Conservation (phyloP, 2,888 invertebrate species). For the Apamea epomidion region DNA sequence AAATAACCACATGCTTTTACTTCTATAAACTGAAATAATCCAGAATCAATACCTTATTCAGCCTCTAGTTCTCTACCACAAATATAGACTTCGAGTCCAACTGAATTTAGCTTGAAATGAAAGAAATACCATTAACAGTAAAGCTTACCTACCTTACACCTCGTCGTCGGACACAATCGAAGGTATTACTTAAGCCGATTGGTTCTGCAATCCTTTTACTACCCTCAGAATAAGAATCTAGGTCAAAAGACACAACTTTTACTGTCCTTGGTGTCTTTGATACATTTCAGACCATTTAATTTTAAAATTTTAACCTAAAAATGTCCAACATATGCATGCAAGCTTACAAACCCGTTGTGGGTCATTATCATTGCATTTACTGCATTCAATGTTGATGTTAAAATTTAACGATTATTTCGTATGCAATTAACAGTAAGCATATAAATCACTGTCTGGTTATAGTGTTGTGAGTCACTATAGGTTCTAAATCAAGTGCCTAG, state of each 20-base stretch:
- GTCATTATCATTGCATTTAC: constrained; percentile 63
- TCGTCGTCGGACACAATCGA: constrained; percentile 4
- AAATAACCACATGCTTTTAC: background rate
- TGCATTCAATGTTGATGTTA: constrained; percentile 41
- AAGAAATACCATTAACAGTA: constrained; percentile 46
- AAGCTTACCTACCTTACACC: constrained; percentile 9
- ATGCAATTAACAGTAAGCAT: constrained; percentile 31
- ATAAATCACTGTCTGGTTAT: constrained; percentile 29
- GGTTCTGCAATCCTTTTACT: constrained; percentile 66
- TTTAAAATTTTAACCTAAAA: constrained; percentile 55
- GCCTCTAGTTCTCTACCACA: background rate
- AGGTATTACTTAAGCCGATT: constrained; percentile 51
- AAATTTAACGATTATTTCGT: constrained; percentile 38
- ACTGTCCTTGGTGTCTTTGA: constrained; percentile 75
- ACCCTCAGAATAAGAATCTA: constrained; percentile 67
- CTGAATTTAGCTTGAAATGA: constrained; percentile 12
- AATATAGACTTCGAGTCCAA: constrained; percentile 8
- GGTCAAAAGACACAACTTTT: constrained; percentile 79
- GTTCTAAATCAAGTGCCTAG: constrained; percentile 21
- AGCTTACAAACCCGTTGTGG: constrained; percentile 39
- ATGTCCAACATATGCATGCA: constrained; percentile 25
- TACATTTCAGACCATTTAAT: constrained; percentile 55
- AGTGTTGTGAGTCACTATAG: background rate
- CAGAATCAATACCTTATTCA: background rate
- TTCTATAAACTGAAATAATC: background rate